Conservation (phyloP, 2,888 invertebrate species). For the Eupithecia exiguata region DNA sequence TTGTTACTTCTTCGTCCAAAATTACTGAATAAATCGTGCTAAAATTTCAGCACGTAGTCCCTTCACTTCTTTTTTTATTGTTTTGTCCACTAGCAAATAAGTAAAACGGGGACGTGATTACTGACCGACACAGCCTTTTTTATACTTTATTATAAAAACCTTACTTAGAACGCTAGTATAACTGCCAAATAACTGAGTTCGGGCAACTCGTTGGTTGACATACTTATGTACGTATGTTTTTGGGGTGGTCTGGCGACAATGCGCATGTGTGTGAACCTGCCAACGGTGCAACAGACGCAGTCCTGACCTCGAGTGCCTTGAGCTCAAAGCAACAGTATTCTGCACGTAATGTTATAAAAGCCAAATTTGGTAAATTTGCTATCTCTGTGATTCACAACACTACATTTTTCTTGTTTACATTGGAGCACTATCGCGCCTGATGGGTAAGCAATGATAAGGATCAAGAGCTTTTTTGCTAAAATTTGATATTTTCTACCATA, state of each 20-base stretch:
- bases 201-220: background rate
- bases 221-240: background rate
- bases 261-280: slow-evolving; percentile 27
- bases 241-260: background rate
- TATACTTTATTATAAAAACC: no score
- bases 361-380: background rate
- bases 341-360: background rate
- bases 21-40: no score
- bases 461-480: background rate
- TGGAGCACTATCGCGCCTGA: background rate
- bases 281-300: slow-evolving; percentile 33
- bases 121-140: no score
- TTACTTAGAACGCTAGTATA: background rate
- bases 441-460: background rate
- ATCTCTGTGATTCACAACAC: background rate
- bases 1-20: no score
- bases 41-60: no score
- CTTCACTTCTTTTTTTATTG: no score
- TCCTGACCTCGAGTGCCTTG: slow-evolving; percentile 22
- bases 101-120: no score
- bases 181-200: background rate
- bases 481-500: background rate
- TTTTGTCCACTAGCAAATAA: no score
- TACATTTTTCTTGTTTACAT: background rate
- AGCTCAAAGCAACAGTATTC: slow-evolving; percentile 29